Conservation (phyloP, 2,797 vertebrate genomes). For the Tachyglossus aculeatus region DNA sequence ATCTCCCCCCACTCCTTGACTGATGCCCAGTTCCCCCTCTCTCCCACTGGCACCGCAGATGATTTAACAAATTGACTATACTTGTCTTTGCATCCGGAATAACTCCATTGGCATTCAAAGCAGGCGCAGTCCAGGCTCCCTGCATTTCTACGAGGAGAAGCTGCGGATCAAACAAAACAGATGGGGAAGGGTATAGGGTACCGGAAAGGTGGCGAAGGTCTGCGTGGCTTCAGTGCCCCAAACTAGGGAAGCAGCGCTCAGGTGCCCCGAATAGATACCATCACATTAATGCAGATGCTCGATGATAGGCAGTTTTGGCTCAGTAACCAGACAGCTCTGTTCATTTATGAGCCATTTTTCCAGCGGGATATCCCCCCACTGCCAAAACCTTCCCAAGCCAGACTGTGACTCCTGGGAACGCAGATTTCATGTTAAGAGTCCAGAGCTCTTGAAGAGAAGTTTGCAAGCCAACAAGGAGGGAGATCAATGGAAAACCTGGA, state of each 20-base stretch:
- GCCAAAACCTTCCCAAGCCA: fast-evolving
- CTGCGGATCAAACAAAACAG: neutral
- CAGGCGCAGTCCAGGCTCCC: conserved; percentile 17
- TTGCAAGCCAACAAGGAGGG: neutral
- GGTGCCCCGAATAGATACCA: neutral
- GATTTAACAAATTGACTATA: neutral
- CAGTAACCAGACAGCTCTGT: neutral
- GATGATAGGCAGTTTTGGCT: neutral
- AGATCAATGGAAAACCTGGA: neutral
- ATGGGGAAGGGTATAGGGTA: neutral
- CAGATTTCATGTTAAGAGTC: fast-evolving
- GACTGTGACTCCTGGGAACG: neutral
- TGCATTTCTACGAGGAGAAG: neutral
- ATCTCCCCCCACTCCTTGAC: neutral
- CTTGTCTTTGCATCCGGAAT: conserved; percentile 2
- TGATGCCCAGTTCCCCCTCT: conserved; percentile 14
- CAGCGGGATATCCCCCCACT: neutral
- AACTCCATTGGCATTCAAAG: neutral
- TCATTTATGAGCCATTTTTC: neutral
- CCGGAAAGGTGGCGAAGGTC: neutral
- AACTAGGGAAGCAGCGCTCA: neutral
- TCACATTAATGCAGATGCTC: neutral
- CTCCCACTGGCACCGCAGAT: neutral
- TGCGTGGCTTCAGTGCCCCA: fast-evolving
- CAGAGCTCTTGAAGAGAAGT: neutral